Evolutionary conservation across 2,113 vertebrate genomes (phyloP).

Genomic region (Otolemur garnettii): DNA sequence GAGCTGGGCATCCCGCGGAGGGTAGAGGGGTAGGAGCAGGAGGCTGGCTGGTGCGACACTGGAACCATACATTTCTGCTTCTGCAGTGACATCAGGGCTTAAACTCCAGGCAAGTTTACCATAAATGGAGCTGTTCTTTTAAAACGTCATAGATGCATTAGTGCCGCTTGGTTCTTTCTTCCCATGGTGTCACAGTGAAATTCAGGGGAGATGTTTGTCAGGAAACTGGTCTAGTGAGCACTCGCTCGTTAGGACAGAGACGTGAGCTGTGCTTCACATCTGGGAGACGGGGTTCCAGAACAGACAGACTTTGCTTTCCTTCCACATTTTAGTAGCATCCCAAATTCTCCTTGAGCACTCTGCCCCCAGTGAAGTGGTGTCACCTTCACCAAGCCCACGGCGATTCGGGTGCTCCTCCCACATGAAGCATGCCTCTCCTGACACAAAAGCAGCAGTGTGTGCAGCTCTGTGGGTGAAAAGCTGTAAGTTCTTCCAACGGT

Average conservation of each 20-base stretch:
- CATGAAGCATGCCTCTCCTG: accelerated
- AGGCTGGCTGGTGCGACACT: neutral
- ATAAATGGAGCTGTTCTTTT: neutral
- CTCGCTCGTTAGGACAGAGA: accelerated
- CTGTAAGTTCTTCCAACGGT: accelerated
- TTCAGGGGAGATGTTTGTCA: neutral
- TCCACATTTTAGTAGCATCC: accelerated
- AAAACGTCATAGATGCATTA: accelerated
- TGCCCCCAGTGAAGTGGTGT: accelerated
- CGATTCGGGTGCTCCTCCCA: accelerated
- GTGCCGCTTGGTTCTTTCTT: accelerated
- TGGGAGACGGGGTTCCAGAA: neutral
- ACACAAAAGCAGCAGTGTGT: accelerated
- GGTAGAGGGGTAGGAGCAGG: neutral
- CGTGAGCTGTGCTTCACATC: accelerated
- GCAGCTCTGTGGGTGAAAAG: accelerated
- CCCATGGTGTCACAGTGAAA: neutral
- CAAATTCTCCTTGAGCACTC: accelerated
- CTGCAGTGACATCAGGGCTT: accelerated
- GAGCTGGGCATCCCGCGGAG: too few relatives aligned
- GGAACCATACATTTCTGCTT: too few relatives aligned
- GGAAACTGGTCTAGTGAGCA: neutral
- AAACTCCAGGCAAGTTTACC: accelerated
- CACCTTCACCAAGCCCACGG: accelerated
- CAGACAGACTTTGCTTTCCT: neutral